A percentile compares a stretch with the other conserved stretches of the same genome.
phyloP scores from a whole-genome alignment of 2,113 vertebrate genomes.

The Cololabis saira region DNA sequence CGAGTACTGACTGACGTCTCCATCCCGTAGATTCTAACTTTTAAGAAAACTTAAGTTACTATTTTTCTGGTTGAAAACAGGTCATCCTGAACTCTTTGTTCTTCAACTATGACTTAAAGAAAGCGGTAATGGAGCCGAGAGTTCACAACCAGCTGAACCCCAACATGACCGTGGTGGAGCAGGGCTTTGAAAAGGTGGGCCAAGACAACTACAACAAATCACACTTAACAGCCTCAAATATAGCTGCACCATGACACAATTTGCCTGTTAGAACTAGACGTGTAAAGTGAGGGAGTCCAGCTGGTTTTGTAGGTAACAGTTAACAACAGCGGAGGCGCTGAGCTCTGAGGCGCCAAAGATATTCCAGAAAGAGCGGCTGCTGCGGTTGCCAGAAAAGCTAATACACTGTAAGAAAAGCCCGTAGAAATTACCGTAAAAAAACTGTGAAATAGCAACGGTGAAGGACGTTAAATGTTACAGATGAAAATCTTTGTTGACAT shows the following conservation, averaged over 20 bases:
- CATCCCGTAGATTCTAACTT: background rate
- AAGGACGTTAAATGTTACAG: too few relatives aligned
- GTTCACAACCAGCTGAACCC: constrained; percentile 93
- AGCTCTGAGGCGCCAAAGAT: too few relatives aligned
- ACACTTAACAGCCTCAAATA: background rate
- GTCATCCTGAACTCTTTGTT: constrained; percentile 90
- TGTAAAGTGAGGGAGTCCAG: too few relatives aligned
- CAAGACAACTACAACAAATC: background rate
- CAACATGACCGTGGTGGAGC: constrained; percentile 84
- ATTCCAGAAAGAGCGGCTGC: too few relatives aligned
- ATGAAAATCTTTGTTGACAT: too few relatives aligned
- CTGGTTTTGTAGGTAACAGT: too few relatives aligned
- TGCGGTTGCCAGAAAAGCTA: too few relatives aligned
- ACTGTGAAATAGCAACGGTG: too few relatives aligned
- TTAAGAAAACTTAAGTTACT: background rate
- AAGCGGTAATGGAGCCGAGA: constrained; percentile 87
- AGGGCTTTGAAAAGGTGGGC: constrained; percentile 78
- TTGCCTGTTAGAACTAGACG: too few relatives aligned
- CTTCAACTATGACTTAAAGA: constrained; percentile 91
- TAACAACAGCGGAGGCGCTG: too few relatives aligned
- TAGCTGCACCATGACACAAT: background rate
- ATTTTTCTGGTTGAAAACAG: constrained; percentile 70
- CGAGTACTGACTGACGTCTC: background rate
- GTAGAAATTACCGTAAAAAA: too few relatives aligned
- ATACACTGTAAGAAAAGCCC: too few relatives aligned